A percentile compares a stretch with the other conserved stretches of the same genome.
These are phyloP conservation scores for Caenorhabditis elegans DNA, from an alignment of 1,140 invertebrate species.

Conservation along the genomic window DNA sequence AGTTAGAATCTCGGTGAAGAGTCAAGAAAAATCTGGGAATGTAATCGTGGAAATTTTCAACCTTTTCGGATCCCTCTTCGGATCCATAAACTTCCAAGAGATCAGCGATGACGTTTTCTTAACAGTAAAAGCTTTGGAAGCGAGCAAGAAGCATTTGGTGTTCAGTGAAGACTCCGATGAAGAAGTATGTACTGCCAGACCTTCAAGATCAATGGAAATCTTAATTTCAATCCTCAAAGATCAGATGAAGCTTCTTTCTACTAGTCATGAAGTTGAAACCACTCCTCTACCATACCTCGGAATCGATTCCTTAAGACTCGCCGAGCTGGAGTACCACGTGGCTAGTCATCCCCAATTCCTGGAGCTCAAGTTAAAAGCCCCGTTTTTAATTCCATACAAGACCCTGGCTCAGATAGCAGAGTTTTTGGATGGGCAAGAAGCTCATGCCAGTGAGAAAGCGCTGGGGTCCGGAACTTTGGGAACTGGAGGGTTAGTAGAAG, in stretches of 20 bases:
- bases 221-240: neutral
- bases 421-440: constrained; percentile 10
- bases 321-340: neutral
- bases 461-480: too few species aligned
- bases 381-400: neutral
- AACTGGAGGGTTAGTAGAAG: too few species aligned
- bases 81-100: neutral
- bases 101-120: neutral
- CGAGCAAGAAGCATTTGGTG: neutral
- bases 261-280: neutral
- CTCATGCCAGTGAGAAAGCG: too few species aligned
- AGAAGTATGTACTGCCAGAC: too few species aligned
- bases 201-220: neutral
- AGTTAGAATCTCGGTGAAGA: neutral
- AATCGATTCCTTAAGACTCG: neutral
- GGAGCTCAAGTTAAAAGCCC: neutral
- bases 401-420: neutral
- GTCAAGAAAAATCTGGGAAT: neutral
- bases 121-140: neutral
- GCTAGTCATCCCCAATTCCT: neutral
- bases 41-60: neutral
- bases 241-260: neutral
- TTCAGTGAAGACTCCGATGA: neutral
- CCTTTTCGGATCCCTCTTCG: neutral
- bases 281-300: neutral